Conservation (phyloP, 53 echinoderm and acorn worm species). For the Mesocentrotus franciscanus region DNA sequence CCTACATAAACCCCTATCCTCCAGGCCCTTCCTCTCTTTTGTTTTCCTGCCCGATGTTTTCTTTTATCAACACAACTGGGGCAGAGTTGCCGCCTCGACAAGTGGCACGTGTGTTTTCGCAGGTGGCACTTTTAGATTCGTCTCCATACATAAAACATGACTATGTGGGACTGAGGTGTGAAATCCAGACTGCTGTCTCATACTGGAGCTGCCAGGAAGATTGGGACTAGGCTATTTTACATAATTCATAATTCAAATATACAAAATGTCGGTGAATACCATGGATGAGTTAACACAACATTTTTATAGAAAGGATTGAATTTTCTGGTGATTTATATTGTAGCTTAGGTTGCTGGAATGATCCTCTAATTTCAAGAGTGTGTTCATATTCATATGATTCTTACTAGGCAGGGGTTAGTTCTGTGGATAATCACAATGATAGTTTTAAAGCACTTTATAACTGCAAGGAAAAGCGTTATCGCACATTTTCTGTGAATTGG, state of each 20-base stretch:
- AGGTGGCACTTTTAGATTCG: slow-evolving; percentile 36
- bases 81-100: background rate
- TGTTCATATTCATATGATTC: too few relatives aligned
- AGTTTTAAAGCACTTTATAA: too few relatives aligned
- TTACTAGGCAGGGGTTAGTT: too few relatives aligned
- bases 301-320: background rate
- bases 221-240: background rate
- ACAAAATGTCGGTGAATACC: background rate
- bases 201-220: background rate
- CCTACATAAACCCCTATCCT: background rate
- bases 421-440: too few relatives aligned
- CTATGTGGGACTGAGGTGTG: slow-evolving; percentile 33
- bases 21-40: background rate
- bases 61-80: background rate
- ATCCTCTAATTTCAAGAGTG: background rate
- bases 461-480: too few relatives aligned
- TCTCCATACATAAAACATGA: slow-evolving; percentile 52
- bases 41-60: background rate
- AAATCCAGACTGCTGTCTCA: background rate
- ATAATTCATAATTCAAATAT: background rate
- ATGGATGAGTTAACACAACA: background rate
- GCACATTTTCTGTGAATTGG: too few relatives aligned
- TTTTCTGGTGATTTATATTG: background rate
- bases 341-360: background rate
- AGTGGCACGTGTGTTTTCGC: slow-evolving; percentile 47